A percentile compares a stretch with the other conserved stretches of the same genome.
Conservation (phyloP, 2,113 vertebrate species). For the Jaculus jaculus region DNA sequence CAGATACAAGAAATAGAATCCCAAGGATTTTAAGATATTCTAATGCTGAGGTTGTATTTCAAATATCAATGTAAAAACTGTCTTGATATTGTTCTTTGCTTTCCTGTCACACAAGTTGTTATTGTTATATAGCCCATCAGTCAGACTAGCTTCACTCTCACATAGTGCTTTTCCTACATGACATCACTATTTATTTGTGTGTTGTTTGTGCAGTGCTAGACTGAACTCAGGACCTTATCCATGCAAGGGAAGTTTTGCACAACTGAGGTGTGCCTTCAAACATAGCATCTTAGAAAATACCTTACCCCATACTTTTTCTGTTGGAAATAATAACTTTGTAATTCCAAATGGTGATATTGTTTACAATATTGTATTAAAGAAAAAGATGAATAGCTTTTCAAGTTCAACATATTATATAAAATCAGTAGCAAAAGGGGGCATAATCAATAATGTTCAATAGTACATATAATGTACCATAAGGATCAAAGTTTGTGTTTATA, state of each 20-base stretch:
- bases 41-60: background rate
- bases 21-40: background rate
- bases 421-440: background rate
- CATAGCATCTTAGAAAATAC: background rate
- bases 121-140: background rate
- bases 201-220: background rate
- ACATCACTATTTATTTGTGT: background rate
- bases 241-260: background rate
- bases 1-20: background rate
- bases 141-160: background rate
- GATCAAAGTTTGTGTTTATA: background rate
- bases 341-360: background rate
- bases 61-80: background rate
- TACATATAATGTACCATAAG: background rate
- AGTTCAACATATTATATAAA: background rate
- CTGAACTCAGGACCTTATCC: accelerated
- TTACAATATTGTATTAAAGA: background rate
- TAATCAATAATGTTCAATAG: background rate
- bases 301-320: background rate
- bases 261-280: background rate
- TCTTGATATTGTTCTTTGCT: background rate
- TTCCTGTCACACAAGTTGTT: background rate
- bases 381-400: background rate
- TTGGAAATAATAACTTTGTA: background rate
- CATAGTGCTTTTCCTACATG: background rate